These are phyloP conservation scores for Macrosiphum euphorbiae DNA, from an alignment of 2,888 invertebrate species.

Conservation along the genomic window DNA sequence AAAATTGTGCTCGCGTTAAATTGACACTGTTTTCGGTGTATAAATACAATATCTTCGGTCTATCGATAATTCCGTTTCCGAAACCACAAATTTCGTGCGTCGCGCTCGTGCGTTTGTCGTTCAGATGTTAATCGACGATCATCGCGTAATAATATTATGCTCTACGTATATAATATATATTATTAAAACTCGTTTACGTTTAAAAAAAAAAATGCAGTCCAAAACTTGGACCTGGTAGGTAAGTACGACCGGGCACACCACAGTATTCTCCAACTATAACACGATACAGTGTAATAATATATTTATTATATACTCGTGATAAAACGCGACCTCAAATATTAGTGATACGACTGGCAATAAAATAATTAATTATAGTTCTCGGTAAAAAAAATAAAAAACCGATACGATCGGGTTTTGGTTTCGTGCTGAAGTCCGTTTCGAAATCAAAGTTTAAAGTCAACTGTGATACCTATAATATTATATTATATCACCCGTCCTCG, in stretches of 20 bases:
- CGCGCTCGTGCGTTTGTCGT: constrained; percentile 28
- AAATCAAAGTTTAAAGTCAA: neutral
- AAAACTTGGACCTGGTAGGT: no score
- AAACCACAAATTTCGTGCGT: neutral
- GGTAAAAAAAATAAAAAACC: neutral
- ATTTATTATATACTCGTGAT: neutral
- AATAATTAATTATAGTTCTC: neutral
- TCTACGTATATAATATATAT: neutral
- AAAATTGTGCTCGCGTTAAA: neutral
- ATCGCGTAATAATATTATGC: neutral
- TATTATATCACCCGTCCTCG: neutral
- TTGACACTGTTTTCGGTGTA: neutral
- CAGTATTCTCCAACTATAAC: neutral
- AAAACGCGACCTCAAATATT: neutral
- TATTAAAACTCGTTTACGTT: neutral
- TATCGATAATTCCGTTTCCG: neutral
- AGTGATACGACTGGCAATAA: neutral
- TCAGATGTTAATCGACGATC: neutral
- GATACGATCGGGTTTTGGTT: neutral
- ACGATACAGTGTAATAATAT: neutral
- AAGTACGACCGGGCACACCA: neutral
- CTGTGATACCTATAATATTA: neutral
- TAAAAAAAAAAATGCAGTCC: neutral
- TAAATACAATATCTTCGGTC: neutral
- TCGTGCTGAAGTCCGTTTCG: neutral